Evolutionary conservation across 2,797 vertebrate species (phyloP).

Genomic region (Crocidura indochinensis): DNA sequence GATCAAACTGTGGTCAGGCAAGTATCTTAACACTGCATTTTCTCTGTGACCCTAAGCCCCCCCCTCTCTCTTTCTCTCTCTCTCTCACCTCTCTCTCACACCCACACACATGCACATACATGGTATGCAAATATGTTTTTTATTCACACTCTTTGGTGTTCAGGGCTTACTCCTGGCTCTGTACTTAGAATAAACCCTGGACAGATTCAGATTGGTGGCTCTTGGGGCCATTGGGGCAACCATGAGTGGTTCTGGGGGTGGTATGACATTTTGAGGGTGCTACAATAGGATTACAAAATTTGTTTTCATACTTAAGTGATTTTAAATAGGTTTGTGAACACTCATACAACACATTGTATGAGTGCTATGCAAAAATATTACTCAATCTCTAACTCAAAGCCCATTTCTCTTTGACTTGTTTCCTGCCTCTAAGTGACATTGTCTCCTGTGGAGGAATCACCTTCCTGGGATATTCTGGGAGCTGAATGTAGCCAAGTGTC

Average conservation of each 20-base stretch:
- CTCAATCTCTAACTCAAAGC: constrained; percentile 44
- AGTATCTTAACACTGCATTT: too few relatives aligned
- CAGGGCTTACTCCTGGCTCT: too few relatives aligned
- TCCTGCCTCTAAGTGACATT: constrained; percentile 65
- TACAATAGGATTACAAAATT: constrained; percentile 46
- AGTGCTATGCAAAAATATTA: constrained; percentile 3
- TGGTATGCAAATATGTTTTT: too few relatives aligned
- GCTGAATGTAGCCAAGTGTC: constrained; percentile 34
- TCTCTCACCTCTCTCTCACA: too few relatives aligned
- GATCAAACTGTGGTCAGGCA: too few relatives aligned
- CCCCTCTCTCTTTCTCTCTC: too few relatives aligned
- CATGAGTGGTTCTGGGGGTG: not conserved
- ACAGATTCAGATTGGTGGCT: not conserved
- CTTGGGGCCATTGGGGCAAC: not conserved
- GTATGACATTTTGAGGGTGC: not conserved
- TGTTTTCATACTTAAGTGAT: not conserved
- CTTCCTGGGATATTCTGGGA: constrained; percentile 46
- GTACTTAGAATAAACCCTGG: too few relatives aligned
- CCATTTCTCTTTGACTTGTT: constrained; percentile 68
- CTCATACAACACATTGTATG: constrained; percentile 16
- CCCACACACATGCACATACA: too few relatives aligned
- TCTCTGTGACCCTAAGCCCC: too few relatives aligned
- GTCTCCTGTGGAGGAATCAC: constrained; percentile 72
- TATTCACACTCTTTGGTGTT: too few relatives aligned
- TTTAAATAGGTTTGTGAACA: constrained; percentile 45